Base-by-base conservation (phyloP, 2,113 vertebrate genomes). In the Dipodomys merriami region DNA sequence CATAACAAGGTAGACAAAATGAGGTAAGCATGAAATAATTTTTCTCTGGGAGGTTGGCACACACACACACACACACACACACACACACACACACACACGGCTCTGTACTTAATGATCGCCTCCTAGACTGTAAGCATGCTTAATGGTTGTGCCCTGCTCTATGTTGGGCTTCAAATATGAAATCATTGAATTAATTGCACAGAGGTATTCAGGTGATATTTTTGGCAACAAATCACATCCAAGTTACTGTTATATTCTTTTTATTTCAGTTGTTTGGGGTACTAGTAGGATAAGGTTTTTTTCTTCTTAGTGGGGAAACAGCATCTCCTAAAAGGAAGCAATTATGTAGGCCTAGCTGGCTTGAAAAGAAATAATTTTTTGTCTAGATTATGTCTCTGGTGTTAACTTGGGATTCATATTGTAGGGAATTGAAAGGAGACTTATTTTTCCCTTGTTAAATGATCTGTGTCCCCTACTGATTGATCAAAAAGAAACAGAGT, bases 371-470 rank as follows among this genome's bases (percentile, higher is more conserved):
- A 25, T 65, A 25, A 82, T 62, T 64, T 89, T 68, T 30, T 18
- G 49, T 86, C 8, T 82, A 72, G 35, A 83, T 77, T 91, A 6
- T 57, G 74, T 73, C 33, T 39, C 29, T 57, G 30, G 39, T 30
- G 74, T 49, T 93, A 80, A 35, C 93, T 94, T 87, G 53, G 49
- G 77, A 84, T 29, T 7, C 7, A 83, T 77, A 95, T 79, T 94
- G 35, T 94, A 69, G 87, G 49, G 67, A 10, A 78, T 62, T 91
- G 64, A 94, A 95, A 95, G 90, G 39, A 93, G 19, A 90, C 64
- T 93, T 65, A 83, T 95, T 95, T 86, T 95, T 91, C 73, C 60
- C 19, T 84, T 81, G 44, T 16, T 79, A 22, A 95, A 95, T 91
- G 92, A 67, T 88, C 20, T 91, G 27, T 91, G 35, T 81, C 19